Evolutionary conservation across 2,888 invertebrate genomes (phyloP).

Genomic region (Pinctada fucata): DNA sequence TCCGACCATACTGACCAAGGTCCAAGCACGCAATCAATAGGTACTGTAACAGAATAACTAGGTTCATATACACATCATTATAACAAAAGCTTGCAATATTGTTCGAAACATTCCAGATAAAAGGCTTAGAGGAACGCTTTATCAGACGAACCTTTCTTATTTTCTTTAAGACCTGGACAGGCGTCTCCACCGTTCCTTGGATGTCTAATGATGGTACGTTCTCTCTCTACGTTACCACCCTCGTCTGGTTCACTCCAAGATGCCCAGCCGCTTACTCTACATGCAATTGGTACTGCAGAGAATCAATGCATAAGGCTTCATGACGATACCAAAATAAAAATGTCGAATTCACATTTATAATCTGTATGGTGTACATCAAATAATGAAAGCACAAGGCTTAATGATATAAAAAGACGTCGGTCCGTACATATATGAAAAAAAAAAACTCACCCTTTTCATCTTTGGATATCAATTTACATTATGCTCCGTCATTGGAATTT

Average conservation of each 20-base stretch:
- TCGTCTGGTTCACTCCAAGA: conserved; percentile 15
- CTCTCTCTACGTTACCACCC: conserved; percentile 8
- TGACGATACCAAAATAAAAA: no score
- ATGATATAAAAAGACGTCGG: no score
- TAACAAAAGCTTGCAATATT: not conserved
- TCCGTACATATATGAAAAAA: no score
- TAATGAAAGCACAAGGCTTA: no score
- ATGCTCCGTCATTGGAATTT: not conserved
- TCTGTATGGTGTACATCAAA: no score
- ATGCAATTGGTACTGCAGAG: conserved; percentile 2
- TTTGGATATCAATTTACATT: no score
- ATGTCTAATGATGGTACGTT: conserved; percentile 13
- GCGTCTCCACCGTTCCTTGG: conserved; percentile 4
- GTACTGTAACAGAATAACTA: conserved; percentile 9
- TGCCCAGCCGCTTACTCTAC: conserved; percentile 22
- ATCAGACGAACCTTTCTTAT: conserved; percentile 15
- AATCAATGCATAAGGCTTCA: not conserved
- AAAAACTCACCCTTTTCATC: no score
- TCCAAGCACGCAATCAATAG: conserved; percentile 26
- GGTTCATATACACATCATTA: not conserved
- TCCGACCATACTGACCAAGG: conserved; percentile 9
- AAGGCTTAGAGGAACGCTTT: not conserved
- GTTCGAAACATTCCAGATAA: not conserved
- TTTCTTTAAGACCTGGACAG: conserved; percentile 14
- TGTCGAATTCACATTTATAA: no score